A percentile compares a stretch with the other conserved stretches of the same genome.
phyloP scores from a whole-genome alignment of 2,888 invertebrate genomes.

The Acrobeloides nanus region DNA sequence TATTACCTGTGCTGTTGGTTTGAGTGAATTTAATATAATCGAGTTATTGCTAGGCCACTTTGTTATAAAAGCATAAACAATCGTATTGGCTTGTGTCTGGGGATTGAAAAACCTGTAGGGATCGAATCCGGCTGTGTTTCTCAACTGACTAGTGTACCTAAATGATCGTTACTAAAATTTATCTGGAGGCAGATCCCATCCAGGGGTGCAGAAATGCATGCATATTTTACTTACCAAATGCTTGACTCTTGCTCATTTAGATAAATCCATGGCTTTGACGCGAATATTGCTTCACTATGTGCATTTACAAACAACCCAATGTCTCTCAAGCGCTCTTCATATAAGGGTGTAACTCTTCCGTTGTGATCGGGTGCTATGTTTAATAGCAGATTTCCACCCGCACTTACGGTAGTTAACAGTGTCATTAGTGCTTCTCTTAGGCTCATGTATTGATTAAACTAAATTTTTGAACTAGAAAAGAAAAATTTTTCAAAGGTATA shows the following conservation, averaged over 20 bases:
- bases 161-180: too few species aligned
- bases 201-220: too few species aligned
- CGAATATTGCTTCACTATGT: conserved; percentile 58
- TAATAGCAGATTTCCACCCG: conserved; percentile 50
- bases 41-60: too few species aligned
- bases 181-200: too few species aligned
- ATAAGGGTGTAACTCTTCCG: conserved; percentile 56
- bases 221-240: too few species aligned
- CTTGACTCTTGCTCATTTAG: too few species aligned
- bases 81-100: conserved; percentile 33
- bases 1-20: too few species aligned
- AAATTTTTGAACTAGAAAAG: too few species aligned
- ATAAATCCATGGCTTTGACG: conserved; percentile 55
- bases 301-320: conserved; percentile 54
- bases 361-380: conserved; percentile 57
- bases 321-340: conserved; percentile 56
- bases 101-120: conserved; percentile 14
- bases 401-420: conserved; percentile 43
- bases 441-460: too few species aligned
- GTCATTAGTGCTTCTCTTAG: too few species aligned
- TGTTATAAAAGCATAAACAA: conserved; percentile 45
- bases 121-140: conserved; percentile 7
- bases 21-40: too few species aligned
- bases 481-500: too few species aligned
- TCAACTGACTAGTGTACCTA: conserved; percentile 36